A percentile compares a stretch with the other conserved stretches of the same genome.
phyloP scores from a whole-genome alignment of 1,140 invertebrate genomes.

The Orius insidiosus region DNA sequence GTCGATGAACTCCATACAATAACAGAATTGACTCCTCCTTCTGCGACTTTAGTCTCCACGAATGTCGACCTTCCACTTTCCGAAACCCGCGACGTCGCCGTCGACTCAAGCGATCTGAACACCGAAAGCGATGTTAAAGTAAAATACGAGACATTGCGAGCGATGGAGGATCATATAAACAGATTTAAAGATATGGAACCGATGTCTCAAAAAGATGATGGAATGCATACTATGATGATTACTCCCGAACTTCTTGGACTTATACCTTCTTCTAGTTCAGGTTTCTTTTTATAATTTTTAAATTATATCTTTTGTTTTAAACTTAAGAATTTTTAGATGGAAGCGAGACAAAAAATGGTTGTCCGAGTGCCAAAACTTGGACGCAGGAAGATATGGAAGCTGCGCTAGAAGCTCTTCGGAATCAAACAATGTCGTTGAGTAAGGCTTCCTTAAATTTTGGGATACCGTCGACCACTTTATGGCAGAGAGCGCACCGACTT shows the following conservation, averaged over 20 bases:
- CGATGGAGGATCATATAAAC: constrained; percentile 36
- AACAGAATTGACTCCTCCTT: constrained; percentile 31
- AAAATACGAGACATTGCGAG: constrained; percentile 45
- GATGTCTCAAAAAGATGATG: constrained; percentile 24
- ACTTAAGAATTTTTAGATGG: too few species aligned
- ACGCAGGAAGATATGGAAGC: constrained; percentile 75
- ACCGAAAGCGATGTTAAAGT: constrained; percentile 33
- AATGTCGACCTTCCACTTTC: constrained; percentile 14
- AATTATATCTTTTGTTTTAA: too few species aligned
- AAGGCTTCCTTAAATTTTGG: constrained; percentile 69
- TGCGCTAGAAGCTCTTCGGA: constrained; percentile 63
- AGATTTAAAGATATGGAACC: background rate
- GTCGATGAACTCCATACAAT: constrained; percentile 27
- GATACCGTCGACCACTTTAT: constrained; percentile 75
- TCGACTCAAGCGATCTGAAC: constrained; percentile 15
- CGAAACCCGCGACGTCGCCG: constrained; percentile 20
- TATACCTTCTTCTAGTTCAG: constrained; percentile 32
- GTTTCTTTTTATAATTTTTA: constrained; percentile 11
- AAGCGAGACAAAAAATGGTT: background rate
- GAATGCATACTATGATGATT: constrained; percentile 40
- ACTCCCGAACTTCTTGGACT: constrained; percentile 44
- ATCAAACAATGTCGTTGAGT: constrained; percentile 71
- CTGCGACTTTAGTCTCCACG: constrained; percentile 30
- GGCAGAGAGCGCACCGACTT: constrained; percentile 41
- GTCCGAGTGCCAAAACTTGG: constrained; percentile 50